Evolutionary conservation across 2,888 invertebrate species (phyloP).

Genomic region (Empis stercorea): DNA sequence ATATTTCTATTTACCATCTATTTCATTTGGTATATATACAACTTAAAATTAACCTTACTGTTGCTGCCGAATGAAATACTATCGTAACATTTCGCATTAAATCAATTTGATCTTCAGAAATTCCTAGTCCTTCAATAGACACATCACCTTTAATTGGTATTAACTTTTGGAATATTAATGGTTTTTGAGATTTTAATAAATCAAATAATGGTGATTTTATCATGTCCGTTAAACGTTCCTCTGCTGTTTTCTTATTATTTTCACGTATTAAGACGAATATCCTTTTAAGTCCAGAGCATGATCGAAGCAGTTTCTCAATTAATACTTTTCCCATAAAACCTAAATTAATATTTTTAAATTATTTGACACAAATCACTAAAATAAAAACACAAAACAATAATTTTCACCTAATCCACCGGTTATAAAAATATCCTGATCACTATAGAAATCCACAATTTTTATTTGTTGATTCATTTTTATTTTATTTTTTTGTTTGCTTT

Average conservation of each 20-base stretch:
- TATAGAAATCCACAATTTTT: no score
- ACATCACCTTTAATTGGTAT: conserved; percentile 52
- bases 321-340: conserved; percentile 86
- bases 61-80: conserved; percentile 68
- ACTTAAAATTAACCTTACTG: conserved; percentile 44
- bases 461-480: no score
- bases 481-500: no score
- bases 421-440: no score
- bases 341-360: no score
- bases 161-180: conserved; percentile 47
- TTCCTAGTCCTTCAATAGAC: conserved; percentile 43
- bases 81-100: conserved; percentile 48
- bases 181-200: conserved; percentile 38
- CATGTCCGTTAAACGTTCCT: conserved; percentile 50
- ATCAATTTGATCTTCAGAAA: conserved; percentile 38
- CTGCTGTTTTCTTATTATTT: conserved; percentile 51
- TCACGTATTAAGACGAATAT: conserved; percentile 67
- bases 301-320: conserved; percentile 74
- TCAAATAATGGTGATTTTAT: conserved; percentile 38
- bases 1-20: no score
- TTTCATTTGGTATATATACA: no score
- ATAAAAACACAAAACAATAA: no score
- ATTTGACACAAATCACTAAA: no score
- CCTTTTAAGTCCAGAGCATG: conserved; percentile 57
- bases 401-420: no score